Percentiles rank a stretch among this genome's conserved stretches.
These are phyloP conservation scores for Epinephelus malabaricus DNA, from an alignment of 2,797 vertebrate species.

Conservation along the genomic window DNA sequence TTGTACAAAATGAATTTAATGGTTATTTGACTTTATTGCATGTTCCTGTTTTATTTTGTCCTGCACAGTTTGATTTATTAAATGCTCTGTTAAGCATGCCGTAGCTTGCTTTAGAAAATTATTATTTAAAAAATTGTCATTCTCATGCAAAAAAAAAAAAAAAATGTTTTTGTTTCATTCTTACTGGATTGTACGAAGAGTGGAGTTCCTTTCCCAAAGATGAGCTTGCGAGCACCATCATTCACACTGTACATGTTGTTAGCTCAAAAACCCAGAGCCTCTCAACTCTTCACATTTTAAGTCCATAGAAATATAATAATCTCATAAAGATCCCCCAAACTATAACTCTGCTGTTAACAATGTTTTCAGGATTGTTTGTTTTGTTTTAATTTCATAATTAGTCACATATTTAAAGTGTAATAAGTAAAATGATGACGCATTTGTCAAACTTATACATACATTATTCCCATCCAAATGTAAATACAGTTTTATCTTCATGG, in stretches of 20 bases:
- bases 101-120: background rate
- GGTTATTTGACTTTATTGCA: too few species aligned
- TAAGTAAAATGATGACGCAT: background rate
- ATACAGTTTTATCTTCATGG: background rate
- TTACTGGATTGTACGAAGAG: constrained; percentile 37
- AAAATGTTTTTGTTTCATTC: background rate
- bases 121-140: background rate
- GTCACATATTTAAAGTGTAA: background rate
- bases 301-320: background rate
- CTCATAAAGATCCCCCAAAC: background rate
- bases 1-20: too few species aligned
- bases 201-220: constrained; percentile 40
- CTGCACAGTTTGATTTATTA: background rate
- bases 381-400: background rate
- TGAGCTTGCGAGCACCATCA: constrained; percentile 9
- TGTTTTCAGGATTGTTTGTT: fast-evolving
- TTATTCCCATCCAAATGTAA: background rate
- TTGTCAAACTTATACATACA: background rate
- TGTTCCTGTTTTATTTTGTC: background rate
- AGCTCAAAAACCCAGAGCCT: constrained; percentile 3
- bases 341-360: background rate
- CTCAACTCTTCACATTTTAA: background rate
- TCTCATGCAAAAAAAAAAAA: background rate
- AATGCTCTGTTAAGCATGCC: background rate
- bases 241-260: constrained; percentile 19